Percentiles rank a stretch among this genome's conserved stretches.
Evolutionary conservation across 2,113 vertebrate species (phyloP).

Genomic region (Pseudorasbora parva): DNA sequence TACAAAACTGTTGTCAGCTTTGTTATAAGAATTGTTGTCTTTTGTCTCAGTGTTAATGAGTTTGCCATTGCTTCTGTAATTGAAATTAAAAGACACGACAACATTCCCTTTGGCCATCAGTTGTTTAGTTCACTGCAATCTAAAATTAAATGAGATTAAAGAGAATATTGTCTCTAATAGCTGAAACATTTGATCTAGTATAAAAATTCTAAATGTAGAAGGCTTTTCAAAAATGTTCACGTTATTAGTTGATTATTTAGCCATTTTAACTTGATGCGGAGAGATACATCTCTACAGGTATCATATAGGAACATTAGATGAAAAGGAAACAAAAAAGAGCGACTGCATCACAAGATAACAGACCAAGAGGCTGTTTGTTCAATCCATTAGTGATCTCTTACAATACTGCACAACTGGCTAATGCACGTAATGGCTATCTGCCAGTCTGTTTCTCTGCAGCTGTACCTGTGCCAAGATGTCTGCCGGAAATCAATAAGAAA

Average conservation of each 20-base stretch:
- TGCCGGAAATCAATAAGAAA: conserved; percentile 20
- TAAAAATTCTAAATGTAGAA: not conserved
- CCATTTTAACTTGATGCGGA: not conserved
- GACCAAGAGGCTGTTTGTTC: conserved; percentile 9
- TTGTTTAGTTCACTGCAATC: not conserved
- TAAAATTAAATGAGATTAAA: not conserved
- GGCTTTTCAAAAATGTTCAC: not conserved
- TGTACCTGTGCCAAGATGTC: conserved; percentile 22
- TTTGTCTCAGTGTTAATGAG: conserved; percentile 13
- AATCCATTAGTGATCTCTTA: conserved; percentile 49
- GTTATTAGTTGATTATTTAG: not conserved
- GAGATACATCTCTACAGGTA: not conserved
- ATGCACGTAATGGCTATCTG: conserved; percentile 55
- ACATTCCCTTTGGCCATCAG: not conserved
- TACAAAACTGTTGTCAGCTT: not conserved
- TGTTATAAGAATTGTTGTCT: not conserved
- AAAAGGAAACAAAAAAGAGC: conserved; percentile 31
- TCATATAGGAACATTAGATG: not conserved
- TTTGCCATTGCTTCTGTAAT: not conserved
- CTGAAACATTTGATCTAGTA: not conserved
- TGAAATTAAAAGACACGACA: not conserved
- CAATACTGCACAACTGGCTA: conserved; percentile 37
- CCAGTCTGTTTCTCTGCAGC: conserved; percentile 33
- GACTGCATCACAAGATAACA: conserved; percentile 27
- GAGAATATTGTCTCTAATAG: not conserved